A percentile compares a stretch with the other conserved stretches of the same genome.
phyloP scores from a whole-genome alignment of 2,113 vertebrate genomes.

The Pteropus alecto region DNA sequence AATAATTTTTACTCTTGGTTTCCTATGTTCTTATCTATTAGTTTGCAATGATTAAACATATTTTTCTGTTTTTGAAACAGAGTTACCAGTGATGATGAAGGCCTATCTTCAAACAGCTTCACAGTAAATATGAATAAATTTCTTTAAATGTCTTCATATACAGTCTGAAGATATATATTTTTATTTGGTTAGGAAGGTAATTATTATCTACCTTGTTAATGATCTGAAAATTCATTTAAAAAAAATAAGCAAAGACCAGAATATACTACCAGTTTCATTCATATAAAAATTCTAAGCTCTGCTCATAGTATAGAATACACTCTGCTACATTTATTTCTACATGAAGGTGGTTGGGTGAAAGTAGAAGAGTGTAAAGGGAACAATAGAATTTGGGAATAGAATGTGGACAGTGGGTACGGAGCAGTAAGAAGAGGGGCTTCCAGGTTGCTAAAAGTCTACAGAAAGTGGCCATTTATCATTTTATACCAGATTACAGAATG shows the following conservation, averaged over 20 bases:
- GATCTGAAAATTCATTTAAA: background rate
- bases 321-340: background rate
- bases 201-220: background rate
- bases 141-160: background rate
- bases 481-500: background rate
- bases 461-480: background rate
- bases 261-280: background rate
- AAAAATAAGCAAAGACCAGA: background rate
- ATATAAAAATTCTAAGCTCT: background rate
- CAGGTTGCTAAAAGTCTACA: fast-evolving
- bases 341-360: background rate
- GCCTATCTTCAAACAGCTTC: background rate
- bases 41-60: background rate
- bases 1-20: background rate
- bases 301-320: background rate
- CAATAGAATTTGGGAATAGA: background rate
- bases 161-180: background rate
- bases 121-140: background rate
- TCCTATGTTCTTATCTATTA: background rate
- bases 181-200: background rate
- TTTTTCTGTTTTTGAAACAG: background rate
- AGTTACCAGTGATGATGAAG: background rate
- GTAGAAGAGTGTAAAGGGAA: too few species aligned
- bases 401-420: background rate
- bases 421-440: background rate